Base-by-base conservation (phyloP, 2,888 invertebrate species). In the Achlya flavicornis region DNA sequence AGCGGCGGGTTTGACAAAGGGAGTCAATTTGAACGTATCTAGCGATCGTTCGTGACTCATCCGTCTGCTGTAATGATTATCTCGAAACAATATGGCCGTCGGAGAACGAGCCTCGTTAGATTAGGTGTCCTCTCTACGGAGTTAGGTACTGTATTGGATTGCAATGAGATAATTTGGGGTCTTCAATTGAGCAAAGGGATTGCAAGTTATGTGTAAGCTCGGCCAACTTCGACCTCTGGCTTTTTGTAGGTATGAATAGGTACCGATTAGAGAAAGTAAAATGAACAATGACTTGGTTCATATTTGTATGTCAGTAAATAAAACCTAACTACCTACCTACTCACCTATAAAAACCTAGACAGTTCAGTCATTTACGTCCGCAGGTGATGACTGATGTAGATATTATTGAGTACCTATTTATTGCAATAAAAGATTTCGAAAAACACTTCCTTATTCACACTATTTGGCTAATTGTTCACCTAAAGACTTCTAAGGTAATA, bases 1-100 rank as follows among this genome's bases (percentile, higher is more conserved):
- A 70, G 76, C 80, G 80, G 83, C 80, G 80, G 83, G 84, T 84
- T 86, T 89, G 90, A 90, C 91, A 91, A 92, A 91, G 88, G 86
- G 83, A 86, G 81, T 81, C 84, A 79, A 88, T 87, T 88, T 83
- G 79, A 85, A 85, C 84, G 77, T 88, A 89, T 90, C 91, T 85
- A 72, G 73, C 78, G 78, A 88, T 88, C 86, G 84, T 65, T 89
- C 91, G 91, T 92, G 92, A 91, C 84, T 91, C 90, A 87, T 88
- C 89, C 83, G 81, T 85, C 87, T 80, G 70, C 87, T 80, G 70
- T 70, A 72, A 80, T 79, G 86, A 89, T 90, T 89, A 90, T 90
- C 88, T 90, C 74, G 77, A 81, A 81, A 83, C 78, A 83, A 78
- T 82, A 80, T 77, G 77, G 79, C 83, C 16, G 53, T 16, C 53